Base-by-base conservation (phyloP, 2,113 vertebrate species). In the Micromys minutus region DNA sequence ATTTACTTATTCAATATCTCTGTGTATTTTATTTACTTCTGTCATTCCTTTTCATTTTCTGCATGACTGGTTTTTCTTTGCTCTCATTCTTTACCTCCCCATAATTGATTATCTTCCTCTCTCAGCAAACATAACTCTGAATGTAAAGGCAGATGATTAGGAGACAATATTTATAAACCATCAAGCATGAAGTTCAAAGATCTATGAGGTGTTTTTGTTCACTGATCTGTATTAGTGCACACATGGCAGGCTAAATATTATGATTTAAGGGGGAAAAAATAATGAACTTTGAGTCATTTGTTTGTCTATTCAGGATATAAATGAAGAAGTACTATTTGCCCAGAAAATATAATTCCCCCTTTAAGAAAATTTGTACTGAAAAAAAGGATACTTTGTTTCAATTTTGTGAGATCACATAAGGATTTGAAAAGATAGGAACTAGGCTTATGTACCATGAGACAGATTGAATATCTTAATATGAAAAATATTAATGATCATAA, bases 401-500 rank as follows among this genome's bases (percentile, higher is more conserved):
- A 55, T 86, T 97, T 96, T 94, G 24, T n/a, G 24, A 36, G 67
- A 92, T 93, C 61, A 90, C 91, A 79, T 94, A 92, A 89, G 47
- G 29, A 91, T 85, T 81, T 92, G 93, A 93, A 95, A 83, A 59
- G 21, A 81, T 93, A 17, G 15, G 11, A 81, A 59, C 72, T 65
- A 92, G 63, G 22, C 29, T 94, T 90, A 87, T 79, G 55, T 89
- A 75, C 77, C 42, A 34, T 81, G 85, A 85, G 85, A 96, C 52
- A 93, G 47, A 89, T 19, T 95, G 89, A 96, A 91, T 13, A 1
- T 50, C 42, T 94, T 92, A 89, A 91, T 89, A 93, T 87, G 81
- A 95, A 96, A 96, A 96, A 92, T 95, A 90, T 90, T 94, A 89
- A 89, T 92, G 39, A 84, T 94, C 39, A 71, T 95, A 95, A 95